Evolutionary conservation across 1,140 invertebrate species (phyloP).

Genomic region (Littorina saxatilis): DNA sequence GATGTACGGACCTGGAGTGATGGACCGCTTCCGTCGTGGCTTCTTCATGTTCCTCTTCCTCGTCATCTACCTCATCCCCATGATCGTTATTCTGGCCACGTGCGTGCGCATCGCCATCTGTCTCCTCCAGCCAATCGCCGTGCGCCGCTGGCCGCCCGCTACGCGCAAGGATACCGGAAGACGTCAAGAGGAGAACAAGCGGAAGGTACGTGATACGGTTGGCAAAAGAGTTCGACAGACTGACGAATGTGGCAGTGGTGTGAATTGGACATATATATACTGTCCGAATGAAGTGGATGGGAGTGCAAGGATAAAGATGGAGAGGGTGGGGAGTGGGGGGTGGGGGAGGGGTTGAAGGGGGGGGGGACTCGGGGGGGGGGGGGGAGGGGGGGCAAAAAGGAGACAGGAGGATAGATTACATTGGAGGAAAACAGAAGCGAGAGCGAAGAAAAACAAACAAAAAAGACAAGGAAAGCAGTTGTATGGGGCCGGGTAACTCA

Average conservation of each 20-base stretch:
- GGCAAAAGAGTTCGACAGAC: neutral
- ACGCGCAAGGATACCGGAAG: constrained; percentile 55
- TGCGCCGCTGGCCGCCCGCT: constrained; percentile 47
- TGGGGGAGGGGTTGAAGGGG: neutral
- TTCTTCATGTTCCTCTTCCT: constrained; percentile 77
- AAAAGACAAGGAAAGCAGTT: too few relatives aligned
- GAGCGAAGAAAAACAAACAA: too few relatives aligned
- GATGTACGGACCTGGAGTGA: constrained; percentile 52
- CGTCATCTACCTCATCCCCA: constrained; percentile 75
- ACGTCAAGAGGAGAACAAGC: constrained; percentile 68
- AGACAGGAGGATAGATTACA: neutral
- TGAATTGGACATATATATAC: too few relatives aligned
- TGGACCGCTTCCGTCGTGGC: constrained; percentile 69
- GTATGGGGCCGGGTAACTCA: too few relatives aligned
- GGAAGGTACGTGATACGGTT: constrained; percentile 55
- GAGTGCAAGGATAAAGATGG: too few relatives aligned
- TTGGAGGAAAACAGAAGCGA: too few relatives aligned
- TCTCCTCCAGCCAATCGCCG: constrained; percentile 67
- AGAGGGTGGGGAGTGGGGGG: too few relatives aligned
- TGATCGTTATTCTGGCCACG: constrained; percentile 75
- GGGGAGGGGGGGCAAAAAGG: too few relatives aligned
- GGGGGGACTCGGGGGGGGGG: neutral
- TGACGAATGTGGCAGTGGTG: neutral
- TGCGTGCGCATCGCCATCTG: constrained; percentile 75
- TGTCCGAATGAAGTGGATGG: too few relatives aligned